A percentile compares a stretch with the other conserved stretches of the same genome.
Conservation (phyloP, 2,797 vertebrate species). For the Emys orbicularis region DNA sequence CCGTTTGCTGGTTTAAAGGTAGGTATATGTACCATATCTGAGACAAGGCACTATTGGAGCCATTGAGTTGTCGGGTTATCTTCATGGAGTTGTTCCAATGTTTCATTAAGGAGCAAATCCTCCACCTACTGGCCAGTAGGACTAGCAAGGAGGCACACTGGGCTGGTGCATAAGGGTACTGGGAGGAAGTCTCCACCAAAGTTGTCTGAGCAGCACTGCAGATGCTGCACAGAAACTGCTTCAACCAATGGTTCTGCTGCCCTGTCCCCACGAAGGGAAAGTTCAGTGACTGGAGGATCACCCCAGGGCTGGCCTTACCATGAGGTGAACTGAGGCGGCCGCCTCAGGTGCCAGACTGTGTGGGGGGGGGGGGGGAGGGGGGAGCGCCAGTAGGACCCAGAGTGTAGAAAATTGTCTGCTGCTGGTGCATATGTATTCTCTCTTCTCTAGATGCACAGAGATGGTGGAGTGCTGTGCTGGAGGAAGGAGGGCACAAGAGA, state of each 20-base stretch:
- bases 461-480: too few relatives aligned
- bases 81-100: not conserved
- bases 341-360: too few relatives aligned
- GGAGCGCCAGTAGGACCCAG: too few relatives aligned
- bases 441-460: too few relatives aligned
- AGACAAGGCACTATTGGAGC: not conserved
- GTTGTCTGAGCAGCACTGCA: not conserved
- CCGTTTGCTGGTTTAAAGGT: constrained; percentile 3
- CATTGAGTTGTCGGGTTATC: not conserved
- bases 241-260: not conserved
- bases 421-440: too few relatives aligned
- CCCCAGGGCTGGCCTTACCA: too few relatives aligned
- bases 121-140: not conserved
- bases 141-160: not conserved
- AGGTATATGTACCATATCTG: not conserved
- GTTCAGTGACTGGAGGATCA: not conserved
- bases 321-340: too few relatives aligned
- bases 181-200: not conserved
- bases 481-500: too few relatives aligned
- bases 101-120: not conserved
- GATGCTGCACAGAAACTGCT: not conserved
- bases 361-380: too few relatives aligned
- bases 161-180: not conserved
- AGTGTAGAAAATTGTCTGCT: too few relatives aligned
- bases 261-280: not conserved